Percentiles rank a stretch among this genome's conserved stretches.
Evolutionary conservation across 1,140 invertebrate genomes (phyloP).

Genomic region (Sycobia sp.): DNA sequence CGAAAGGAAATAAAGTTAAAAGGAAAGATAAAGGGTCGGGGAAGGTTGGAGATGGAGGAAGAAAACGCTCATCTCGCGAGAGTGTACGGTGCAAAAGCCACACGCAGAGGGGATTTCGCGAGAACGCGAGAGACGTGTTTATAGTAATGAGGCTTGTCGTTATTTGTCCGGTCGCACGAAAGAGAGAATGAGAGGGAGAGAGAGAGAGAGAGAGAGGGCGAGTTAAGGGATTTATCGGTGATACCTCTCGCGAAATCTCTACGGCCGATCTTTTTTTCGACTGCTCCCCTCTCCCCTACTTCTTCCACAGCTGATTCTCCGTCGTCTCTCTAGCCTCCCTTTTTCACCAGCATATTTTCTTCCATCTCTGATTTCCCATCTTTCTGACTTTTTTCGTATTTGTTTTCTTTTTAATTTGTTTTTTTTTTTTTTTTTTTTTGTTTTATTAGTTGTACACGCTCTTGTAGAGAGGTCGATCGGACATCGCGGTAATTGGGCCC

Average conservation of each 20-base stretch:
- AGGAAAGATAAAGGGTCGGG: slow-evolving; percentile 30
- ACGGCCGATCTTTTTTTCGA: slow-evolving; percentile 47
- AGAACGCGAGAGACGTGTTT: slow-evolving; percentile 54
- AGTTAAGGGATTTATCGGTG: slow-evolving; percentile 60
- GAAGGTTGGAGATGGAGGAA: slow-evolving; percentile 8
- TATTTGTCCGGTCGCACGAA: slow-evolving; percentile 59
- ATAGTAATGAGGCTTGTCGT: slow-evolving; percentile 62
- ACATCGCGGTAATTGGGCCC: too few species aligned
- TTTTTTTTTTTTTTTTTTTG: too few species aligned
- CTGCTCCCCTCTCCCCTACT: slow-evolving; percentile 20
- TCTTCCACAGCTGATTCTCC: slow-evolving; percentile 22
- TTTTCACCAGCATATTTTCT: slow-evolving; percentile 16
- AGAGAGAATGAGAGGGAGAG: too few species aligned
- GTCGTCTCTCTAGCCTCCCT: slow-evolving; percentile 38
- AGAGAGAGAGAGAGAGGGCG: too few species aligned
- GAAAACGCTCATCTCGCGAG: slow-evolving; percentile 25
- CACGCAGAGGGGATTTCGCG: slow-evolving; percentile 47
- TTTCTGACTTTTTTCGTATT: too few species aligned
- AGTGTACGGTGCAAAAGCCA: slow-evolving; percentile 45
- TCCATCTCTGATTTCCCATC: slow-evolving; percentile 14
- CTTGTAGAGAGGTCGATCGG: too few species aligned
- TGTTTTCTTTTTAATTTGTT: too few species aligned
- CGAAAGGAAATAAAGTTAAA: slow-evolving; percentile 40
- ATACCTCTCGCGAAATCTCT: slow-evolving; percentile 57
- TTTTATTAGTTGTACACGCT: too few species aligned